Percentiles rank a stretch among this genome's conserved stretches.
phyloP scores from a whole-genome alignment of 2,113 vertebrate genomes.

The Cinclus cinclus region DNA sequence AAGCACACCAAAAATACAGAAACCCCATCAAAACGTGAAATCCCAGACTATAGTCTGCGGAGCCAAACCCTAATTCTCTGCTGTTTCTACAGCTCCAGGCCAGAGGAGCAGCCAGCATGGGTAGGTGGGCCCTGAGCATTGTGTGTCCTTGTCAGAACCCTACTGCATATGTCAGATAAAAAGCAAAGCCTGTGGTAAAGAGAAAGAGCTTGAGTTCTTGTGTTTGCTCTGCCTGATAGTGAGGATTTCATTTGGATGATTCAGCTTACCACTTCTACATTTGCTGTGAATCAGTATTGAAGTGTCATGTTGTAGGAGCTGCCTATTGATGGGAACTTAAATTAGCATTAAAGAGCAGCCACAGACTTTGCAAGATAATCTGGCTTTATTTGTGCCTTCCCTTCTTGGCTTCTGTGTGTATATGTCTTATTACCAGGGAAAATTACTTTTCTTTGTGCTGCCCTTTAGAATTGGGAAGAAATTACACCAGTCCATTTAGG shows the following conservation, averaged over 20 bases:
- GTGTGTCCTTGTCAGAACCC: neutral
- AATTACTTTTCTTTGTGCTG: conserved; percentile 51
- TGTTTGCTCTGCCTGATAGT: neutral
- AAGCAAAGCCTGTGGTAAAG: neutral
- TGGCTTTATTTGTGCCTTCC: conserved; percentile 54
- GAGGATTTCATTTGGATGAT: conserved; percentile 8
- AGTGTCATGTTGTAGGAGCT: conserved; percentile 38
- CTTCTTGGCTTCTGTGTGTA: conserved; percentile 25
- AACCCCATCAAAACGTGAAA: neutral
- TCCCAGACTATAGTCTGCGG: neutral
- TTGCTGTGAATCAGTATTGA: conserved; percentile 17
- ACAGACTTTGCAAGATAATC: conserved; percentile 58
- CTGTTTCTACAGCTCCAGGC: neutral
- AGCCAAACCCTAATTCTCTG: neutral
- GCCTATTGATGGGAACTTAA: conserved; percentile 55
- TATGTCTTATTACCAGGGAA: conserved; percentile 61
- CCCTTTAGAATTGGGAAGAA: conserved; percentile 54
- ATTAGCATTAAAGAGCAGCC: conserved; percentile 56
- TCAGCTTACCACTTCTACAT: conserved; percentile 13
- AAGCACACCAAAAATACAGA: neutral
- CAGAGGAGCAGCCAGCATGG: neutral
- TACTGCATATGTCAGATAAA: neutral
- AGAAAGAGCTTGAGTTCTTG: neutral
- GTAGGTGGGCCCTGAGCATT: neutral
- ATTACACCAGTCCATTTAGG: conserved; percentile 24